phyloP scores from a whole-genome alignment of 1,140 invertebrate genomes.

The Episyrphus balteatus region DNA sequence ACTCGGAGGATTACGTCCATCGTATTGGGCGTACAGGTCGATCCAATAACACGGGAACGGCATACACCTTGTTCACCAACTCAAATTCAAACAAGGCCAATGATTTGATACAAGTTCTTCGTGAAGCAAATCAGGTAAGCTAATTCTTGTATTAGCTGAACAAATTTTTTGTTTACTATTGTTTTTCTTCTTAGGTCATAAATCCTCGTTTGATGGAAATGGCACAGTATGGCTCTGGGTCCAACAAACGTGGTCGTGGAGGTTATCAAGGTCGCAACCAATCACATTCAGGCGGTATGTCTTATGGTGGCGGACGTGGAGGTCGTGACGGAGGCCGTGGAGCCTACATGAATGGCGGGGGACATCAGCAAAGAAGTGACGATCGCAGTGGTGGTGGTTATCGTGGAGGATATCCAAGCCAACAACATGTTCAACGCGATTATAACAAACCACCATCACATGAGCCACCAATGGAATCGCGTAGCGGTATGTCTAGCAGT shows the following conservation, averaged over 20 bases:
- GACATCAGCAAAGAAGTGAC: slow-evolving; percentile 9
- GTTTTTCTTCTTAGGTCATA: slow-evolving; percentile 37
- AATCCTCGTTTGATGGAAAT: slow-evolving; percentile 46
- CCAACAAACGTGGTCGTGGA: slow-evolving; percentile 9
- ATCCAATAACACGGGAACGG: slow-evolving; percentile 85
- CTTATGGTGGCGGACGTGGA: background rate
- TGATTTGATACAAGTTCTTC: slow-evolving; percentile 83
- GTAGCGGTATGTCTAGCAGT: slow-evolving; percentile 1
- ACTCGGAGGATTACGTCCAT: slow-evolving; percentile 99
- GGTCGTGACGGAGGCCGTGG: background rate
- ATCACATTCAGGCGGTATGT: slow-evolving; percentile 6
- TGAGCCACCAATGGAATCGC: background rate
- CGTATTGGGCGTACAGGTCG: slow-evolving; percentile 96
- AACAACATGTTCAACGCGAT: slow-evolving; percentile 1
- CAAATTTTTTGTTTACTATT: slow-evolving; percentile 33
- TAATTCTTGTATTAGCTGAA: background rate
- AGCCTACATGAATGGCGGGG: background rate
- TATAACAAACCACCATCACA: slow-evolving; percentile 6
- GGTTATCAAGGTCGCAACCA: slow-evolving; percentile 24
- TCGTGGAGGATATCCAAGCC: slow-evolving; percentile 6
- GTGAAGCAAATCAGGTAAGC: slow-evolving; percentile 86
- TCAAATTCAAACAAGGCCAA: slow-evolving; percentile 85
- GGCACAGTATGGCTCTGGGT: slow-evolving; percentile 24
- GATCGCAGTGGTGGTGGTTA: slow-evolving; percentile 5
- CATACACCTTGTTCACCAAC: slow-evolving; percentile 97